Conservation (phyloP, 92 coral and sea anemone species). For the Actinernus sp. region DNA sequence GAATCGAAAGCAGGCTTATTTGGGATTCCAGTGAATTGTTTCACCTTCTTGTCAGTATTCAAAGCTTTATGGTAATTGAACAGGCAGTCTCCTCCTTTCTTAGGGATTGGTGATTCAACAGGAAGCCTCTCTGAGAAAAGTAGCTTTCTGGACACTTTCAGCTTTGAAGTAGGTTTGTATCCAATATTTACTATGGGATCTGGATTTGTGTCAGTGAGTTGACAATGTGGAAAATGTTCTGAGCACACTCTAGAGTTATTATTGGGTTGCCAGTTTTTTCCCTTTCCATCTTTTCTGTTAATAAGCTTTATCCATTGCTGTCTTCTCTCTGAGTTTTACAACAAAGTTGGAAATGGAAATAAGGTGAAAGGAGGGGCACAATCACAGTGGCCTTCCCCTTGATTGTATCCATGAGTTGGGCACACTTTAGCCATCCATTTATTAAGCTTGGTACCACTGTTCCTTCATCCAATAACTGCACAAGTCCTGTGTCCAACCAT, state of each 20-base stretch:
- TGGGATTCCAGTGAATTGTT: constrained; percentile 46
- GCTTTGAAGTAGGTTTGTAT: constrained; percentile 28
- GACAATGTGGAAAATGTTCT: constrained; percentile 50
- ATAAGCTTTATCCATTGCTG: constrained; percentile 53
- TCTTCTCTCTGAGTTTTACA: constrained; percentile 34
- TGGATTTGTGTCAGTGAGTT: constrained; percentile 48
- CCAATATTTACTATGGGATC: constrained; percentile 60
- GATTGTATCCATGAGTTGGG: constrained; percentile 50
- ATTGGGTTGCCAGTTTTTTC: constrained; percentile 65
- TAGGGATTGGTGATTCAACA: constrained; percentile 22
- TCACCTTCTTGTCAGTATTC: constrained; percentile 44
- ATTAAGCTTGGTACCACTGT: constrained; percentile 61
- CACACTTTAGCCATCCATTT: constrained; percentile 53
- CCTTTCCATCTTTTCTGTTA: constrained; percentile 52
- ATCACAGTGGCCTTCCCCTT: constrained; percentile 48
- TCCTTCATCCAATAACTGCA: constrained; percentile 55
- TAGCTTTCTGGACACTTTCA: constrained; percentile 30
- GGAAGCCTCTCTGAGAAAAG: constrained; percentile 38
- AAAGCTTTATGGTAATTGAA: constrained; percentile 20
- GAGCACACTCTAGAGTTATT: constrained; percentile 63
- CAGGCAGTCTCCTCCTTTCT: constrained; percentile 10
- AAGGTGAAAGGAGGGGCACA: constrained; percentile 53
- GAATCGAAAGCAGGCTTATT: constrained; percentile 46
- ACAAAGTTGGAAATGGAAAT: constrained; percentile 55
- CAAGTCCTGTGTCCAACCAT: constrained; percentile 61